Conservation (phyloP, 1,140 invertebrate species). For the Zaprionus lachaisei region DNA sequence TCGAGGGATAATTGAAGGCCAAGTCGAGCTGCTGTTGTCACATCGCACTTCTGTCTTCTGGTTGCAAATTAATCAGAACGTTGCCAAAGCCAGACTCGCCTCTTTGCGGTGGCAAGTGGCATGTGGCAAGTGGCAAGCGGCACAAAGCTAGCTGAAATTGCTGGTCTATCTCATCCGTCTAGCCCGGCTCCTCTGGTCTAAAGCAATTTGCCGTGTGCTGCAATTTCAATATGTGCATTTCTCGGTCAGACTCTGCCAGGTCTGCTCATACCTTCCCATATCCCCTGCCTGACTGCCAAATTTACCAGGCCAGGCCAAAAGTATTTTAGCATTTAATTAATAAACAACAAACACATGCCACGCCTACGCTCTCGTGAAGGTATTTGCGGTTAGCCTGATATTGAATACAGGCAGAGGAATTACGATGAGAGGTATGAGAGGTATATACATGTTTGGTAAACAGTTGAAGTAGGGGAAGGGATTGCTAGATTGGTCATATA, state of each 20-base stretch:
- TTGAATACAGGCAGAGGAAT: slow-evolving; percentile 1
- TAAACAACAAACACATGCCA: slow-evolving; percentile 18
- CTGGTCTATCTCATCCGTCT: background rate
- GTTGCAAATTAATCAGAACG: slow-evolving; percentile 43
- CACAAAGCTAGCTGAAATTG: background rate
- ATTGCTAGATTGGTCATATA: background rate
- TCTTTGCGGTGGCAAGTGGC: slow-evolving; percentile 24
- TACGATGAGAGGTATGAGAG: background rate
- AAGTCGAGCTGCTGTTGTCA: background rate
- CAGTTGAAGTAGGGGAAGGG: background rate
- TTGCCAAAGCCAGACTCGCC: slow-evolving; percentile 20
- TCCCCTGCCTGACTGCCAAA: background rate
- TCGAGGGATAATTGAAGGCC: slow-evolving; percentile 13
- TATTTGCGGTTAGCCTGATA: slow-evolving; percentile 12
- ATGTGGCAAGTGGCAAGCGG: slow-evolving; percentile 21
- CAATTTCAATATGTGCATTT: slow-evolving; percentile 44
- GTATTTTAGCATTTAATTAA: slow-evolving; percentile 42
- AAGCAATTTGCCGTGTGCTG: slow-evolving; percentile 14
- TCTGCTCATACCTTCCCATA: background rate
- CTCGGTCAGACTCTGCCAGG: slow-evolving; percentile 17
- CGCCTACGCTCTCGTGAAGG: background rate
- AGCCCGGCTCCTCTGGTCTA: background rate
- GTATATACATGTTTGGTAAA: background rate
- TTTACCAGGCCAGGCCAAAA: slow-evolving; percentile 1
- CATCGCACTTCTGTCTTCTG: slow-evolving; percentile 1